These are phyloP conservation scores for Drosophila malerkotliana DNA, from an alignment of 1,140 invertebrate genomes.

Conservation along the genomic window DNA sequence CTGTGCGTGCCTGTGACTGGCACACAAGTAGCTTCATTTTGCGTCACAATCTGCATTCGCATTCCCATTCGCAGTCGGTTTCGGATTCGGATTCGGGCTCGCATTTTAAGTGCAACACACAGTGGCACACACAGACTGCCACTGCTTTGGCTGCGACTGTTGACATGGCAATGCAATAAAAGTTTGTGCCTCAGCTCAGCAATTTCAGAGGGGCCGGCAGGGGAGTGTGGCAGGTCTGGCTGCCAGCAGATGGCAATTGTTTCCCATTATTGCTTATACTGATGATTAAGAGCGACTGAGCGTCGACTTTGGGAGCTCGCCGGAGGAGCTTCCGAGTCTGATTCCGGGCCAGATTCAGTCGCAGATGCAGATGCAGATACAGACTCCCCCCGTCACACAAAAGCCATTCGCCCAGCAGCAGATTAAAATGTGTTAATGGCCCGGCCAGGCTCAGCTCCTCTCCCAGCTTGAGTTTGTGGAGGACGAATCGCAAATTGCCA, in stretches of 20 bases:
- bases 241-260: constrained; percentile 70
- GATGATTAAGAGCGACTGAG: constrained; percentile 76
- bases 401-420: constrained; percentile 70
- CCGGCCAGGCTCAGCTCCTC: not conserved
- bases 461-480: not conserved
- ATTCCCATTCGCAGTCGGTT: constrained; percentile 60
- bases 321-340: constrained; percentile 23
- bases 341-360: not conserved
- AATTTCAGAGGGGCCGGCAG: constrained; percentile 43
- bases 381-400: constrained; percentile 57
- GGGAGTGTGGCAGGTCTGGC: constrained; percentile 1
- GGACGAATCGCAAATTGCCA: constrained; percentile 62
- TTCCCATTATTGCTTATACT: constrained; percentile 79
- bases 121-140: constrained; percentile 63
- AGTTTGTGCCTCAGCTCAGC: constrained; percentile 67
- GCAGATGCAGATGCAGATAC: constrained; percentile 2
- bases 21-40: constrained; percentile 81
- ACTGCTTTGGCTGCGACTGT: constrained; percentile 43
- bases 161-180: constrained; percentile 82
- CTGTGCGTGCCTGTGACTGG: constrained; percentile 52
- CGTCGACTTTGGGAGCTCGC: constrained; percentile 27
- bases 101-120: constrained; percentile 75
- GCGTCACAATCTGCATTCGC: constrained; percentile 68
- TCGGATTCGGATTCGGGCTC: constrained; percentile 49
- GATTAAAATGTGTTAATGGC: constrained; percentile 82